These are phyloP conservation scores for Incurvaria masculella DNA, from an alignment of 2,888 invertebrate genomes.

Conservation along the genomic window DNA sequence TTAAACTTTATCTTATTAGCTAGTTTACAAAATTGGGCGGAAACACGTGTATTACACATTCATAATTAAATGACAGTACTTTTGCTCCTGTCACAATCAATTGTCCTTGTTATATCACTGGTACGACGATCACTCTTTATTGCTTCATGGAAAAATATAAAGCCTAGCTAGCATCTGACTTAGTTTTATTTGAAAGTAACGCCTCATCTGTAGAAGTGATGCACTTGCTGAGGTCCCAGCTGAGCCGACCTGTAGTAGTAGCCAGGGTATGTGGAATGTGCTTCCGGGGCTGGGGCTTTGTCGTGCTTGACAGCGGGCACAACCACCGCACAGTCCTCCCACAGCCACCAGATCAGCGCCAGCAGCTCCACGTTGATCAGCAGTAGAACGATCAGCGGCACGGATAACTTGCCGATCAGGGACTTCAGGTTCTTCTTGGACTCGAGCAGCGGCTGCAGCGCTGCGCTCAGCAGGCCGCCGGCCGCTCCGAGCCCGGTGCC, in stretches of 20 bases:
- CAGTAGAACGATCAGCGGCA: constrained; percentile 39
- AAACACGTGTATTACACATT: too few species aligned
- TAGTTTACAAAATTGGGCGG: too few species aligned
- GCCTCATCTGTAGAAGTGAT: too few species aligned
- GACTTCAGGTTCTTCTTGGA: constrained; percentile 39
- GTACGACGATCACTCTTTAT: too few species aligned
- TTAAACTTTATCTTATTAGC: too few species aligned
- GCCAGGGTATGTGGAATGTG: constrained; percentile 9
- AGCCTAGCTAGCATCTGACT: too few species aligned
- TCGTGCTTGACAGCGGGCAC: constrained; percentile 13
- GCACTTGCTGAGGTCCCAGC: not conserved
- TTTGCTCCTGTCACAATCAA: too few species aligned
- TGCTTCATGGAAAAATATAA: too few species aligned
- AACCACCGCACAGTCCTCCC: constrained; percentile 40
- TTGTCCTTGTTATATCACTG: too few species aligned
- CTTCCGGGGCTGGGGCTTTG: constrained; percentile 11
- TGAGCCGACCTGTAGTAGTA: constrained; percentile 2
- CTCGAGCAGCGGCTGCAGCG: constrained; percentile 34
- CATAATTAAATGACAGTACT: too few species aligned
- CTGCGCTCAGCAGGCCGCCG: constrained; percentile 5
- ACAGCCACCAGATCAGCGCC: constrained; percentile 47
- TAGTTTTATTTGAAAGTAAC: too few species aligned
- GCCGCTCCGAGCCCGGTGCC: constrained; percentile 11
- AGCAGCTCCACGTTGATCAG: constrained; percentile 43
- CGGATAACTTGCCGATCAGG: constrained; percentile 37